phyloP scores from a whole-genome alignment of 1,140 invertebrate species.

The Monomorium pharaonis region DNA sequence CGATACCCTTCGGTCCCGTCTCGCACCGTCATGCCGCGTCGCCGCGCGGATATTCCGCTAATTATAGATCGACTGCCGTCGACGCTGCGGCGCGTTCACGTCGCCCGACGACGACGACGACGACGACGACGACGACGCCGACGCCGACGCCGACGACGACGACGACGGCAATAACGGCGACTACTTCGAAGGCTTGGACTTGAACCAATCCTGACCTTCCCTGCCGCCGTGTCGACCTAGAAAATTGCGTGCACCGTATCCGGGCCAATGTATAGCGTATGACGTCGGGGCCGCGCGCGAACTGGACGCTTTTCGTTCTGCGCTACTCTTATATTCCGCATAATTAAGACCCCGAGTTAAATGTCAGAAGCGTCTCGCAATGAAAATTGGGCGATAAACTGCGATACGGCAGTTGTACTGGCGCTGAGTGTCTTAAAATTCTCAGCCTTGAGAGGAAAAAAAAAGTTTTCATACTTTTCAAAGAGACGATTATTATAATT shows the following conservation, averaged over 20 bases:
- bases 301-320: constrained; percentile 19
- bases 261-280: constrained; percentile 55
- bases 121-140: not conserved
- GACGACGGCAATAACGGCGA: not conserved
- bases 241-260: constrained; percentile 77
- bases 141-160: not conserved
- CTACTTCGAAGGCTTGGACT: constrained; percentile 80
- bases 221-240: constrained; percentile 81
- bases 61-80: constrained; percentile 78
- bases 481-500: not conserved
- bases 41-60: constrained; percentile 77
- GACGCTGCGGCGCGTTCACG: constrained; percentile 55
- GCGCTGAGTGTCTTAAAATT: not conserved
- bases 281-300: constrained; percentile 1
- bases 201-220: constrained; percentile 84
- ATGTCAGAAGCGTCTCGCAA: constrained; percentile 13
- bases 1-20: constrained; percentile 33
- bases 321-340: constrained; percentile 24
- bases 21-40: constrained; percentile 32
- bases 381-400: constrained; percentile 8
- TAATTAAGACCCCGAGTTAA: constrained; percentile 20
- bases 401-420: not conserved
- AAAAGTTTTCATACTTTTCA: not conserved
- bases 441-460: not conserved
- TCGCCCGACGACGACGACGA: constrained; percentile 40